Conservation (phyloP, 2,113 vertebrate genomes). For the Anhinga anhinga region DNA sequence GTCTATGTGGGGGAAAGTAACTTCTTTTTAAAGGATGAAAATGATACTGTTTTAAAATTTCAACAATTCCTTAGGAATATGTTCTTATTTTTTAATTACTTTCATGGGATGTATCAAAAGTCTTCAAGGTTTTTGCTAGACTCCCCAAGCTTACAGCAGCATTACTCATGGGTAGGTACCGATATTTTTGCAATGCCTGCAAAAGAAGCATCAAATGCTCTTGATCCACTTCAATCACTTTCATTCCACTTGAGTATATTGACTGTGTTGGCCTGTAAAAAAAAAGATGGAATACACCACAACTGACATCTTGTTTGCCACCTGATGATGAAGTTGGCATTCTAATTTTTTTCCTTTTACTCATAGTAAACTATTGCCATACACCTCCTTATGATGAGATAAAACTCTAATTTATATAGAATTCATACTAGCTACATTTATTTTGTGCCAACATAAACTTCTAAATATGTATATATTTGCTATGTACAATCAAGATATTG, state of each 20-base stretch:
- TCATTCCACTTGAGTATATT: background rate
- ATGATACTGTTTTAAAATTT: background rate
- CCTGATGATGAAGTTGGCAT: background rate
- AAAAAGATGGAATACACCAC: background rate
- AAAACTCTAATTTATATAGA: background rate
- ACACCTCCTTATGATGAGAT: background rate
- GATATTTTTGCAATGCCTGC: background rate
- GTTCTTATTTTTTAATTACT: background rate
- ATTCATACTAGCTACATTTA: background rate
- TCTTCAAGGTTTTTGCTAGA: background rate
- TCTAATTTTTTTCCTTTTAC: background rate
- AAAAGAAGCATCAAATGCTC: background rate
- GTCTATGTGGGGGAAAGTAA: background rate
- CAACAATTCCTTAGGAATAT: background rate
- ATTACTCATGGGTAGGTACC: background rate
- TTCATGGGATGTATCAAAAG: background rate
- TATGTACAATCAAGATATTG: background rate
- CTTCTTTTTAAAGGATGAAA: background rate
- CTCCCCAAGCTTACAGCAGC: background rate
- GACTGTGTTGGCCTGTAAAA: background rate
- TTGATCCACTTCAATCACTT: background rate
- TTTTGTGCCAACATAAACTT: background rate
- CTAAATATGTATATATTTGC: background rate
- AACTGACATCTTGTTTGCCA: background rate
- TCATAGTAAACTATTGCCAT: background rate